Evolutionary conservation across 2,797 vertebrate species (phyloP), one percentile per base, ranked within the genome.

Genomic region (Acanthopagrus latus): DNA sequence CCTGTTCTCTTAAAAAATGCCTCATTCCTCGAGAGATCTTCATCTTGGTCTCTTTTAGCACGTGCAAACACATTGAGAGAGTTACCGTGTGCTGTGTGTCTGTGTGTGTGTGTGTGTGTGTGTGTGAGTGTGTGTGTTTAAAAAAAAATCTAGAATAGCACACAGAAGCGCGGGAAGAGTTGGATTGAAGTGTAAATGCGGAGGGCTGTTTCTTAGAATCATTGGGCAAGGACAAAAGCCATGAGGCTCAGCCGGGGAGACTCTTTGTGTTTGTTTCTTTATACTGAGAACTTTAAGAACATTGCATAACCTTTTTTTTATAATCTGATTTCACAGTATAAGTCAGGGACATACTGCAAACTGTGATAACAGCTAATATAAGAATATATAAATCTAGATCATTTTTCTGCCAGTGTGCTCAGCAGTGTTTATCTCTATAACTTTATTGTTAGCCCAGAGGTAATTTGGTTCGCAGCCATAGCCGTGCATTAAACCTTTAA

Each of bases 161-260:
- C 82, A 51, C 47, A 51, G 59, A 51, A n/a, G 41, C 18, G 41
- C 18, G 9, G 64, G 21, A 50, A 33, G 14, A 81, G 48, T 69
- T 33, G 58, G 76, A 67, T 72, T 46, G 17, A 18, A 56, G 70
- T 41, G 12, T 44, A 67, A 64, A 10, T 70, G 8, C 3, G 25
- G 23, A 21, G 44, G 38, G 12, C 47, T 66, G 41, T 5, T 91
- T 92, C 92, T 82, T 38, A 83, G 88, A 92, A 92, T 72, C 43
- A 69, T 52, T 86, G 71, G 66, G 88, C 47, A 87, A 82, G 21
- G 50, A 56, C 71, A 54, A 81, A 57, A n/a, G 3, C 46, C 52
- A 63, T 41, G 54, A 55, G 56, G 62, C 43, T 21, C 14, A 18
- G 63, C 44, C 59, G 64, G 51, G 23, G 21, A 25, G 47, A 44